Percentiles rank a stretch among this genome's conserved stretches.
These are phyloP conservation scores for Elaeidobius kamerunicus DNA, from an alignment of 2,888 invertebrate genomes.

Conservation along the genomic window DNA sequence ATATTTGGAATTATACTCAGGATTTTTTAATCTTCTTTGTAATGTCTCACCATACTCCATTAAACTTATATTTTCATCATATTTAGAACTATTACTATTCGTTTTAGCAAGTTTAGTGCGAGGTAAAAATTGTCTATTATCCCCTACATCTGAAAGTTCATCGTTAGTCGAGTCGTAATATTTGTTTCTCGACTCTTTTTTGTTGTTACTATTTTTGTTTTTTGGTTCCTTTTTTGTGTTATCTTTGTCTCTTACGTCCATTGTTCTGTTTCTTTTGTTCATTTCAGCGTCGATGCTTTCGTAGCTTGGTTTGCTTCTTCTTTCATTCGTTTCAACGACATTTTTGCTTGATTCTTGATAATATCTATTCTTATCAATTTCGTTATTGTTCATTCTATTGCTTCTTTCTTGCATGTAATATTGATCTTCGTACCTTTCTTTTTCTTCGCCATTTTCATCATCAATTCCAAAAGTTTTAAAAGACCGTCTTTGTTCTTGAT, in stretches of 20 bases:
- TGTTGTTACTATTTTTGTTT: constrained; percentile 29
- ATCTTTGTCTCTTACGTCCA: constrained; percentile 10
- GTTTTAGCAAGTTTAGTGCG: constrained; percentile 68
- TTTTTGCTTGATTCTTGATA: constrained; percentile 37
- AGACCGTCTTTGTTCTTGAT: constrained; percentile 38
- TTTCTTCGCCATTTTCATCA: constrained; percentile 43
- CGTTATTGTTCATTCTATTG: constrained; percentile 30
- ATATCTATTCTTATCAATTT: constrained; percentile 39
- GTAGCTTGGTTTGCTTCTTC: constrained; percentile 44
- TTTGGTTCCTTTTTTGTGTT: constrained; percentile 6
- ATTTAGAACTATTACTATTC: constrained; percentile 46
- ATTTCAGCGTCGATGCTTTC: constrained; percentile 47
- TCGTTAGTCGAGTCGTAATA: constrained; percentile 47
- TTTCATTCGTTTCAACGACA: constrained; percentile 33
- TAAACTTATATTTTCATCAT: constrained; percentile 45
- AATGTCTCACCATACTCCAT: constrained; percentile 50
- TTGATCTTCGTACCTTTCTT: constrained; percentile 40
- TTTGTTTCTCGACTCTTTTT: constrained; percentile 35
- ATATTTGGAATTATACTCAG: constrained; percentile 46
- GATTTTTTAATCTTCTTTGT: constrained; percentile 48
- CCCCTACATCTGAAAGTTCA: constrained; percentile 46
- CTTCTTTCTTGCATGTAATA: constrained; percentile 32
- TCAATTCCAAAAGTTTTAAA: constrained; percentile 48
- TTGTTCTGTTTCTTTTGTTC: constrained; percentile 34
- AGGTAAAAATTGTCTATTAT: constrained; percentile 61